Evolutionary conservation across 2,113 vertebrate species (phyloP).

Genomic region (Chaetops frenatus): DNA sequence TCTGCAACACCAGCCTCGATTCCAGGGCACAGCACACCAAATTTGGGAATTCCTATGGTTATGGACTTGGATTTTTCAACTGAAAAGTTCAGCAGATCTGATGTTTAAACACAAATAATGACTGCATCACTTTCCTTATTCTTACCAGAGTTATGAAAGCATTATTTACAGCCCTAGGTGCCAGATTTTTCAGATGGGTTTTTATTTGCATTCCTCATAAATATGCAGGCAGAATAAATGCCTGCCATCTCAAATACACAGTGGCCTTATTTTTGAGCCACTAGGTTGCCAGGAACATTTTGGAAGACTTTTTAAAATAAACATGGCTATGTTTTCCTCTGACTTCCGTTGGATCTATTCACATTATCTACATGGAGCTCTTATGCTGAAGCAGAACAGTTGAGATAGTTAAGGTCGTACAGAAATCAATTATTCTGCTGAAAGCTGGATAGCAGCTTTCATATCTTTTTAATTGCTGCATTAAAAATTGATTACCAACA

Average conservation of each 20-base stretch:
- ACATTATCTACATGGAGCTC: background rate
- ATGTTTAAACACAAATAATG: background rate
- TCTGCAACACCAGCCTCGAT: background rate
- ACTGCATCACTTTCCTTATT: background rate
- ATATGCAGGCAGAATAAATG: background rate
- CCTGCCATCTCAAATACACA: background rate
- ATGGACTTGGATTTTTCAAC: background rate
- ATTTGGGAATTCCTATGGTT: background rate
- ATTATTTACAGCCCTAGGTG: background rate
- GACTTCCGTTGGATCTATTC: background rate
- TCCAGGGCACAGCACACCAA: background rate
- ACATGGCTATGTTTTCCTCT: background rate
- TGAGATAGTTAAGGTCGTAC: background rate
- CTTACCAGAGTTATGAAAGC: background rate
- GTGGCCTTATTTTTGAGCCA: background rate
- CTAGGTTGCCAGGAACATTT: background rate
- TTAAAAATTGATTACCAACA: constrained; percentile 63
- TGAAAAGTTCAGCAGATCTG: background rate
- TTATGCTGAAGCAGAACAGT: background rate
- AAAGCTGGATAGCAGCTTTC: background rate
- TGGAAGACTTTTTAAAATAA: background rate
- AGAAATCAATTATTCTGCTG: constrained; percentile 52
- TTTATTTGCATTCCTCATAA: constrained; percentile 10
- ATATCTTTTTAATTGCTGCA: constrained; percentile 26
- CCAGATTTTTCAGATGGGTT: background rate